Evolutionary conservation across 2,797 vertebrate species (phyloP), one percentile per base, ranked within the genome.

Genomic region (Liparis tanakae): DNA sequence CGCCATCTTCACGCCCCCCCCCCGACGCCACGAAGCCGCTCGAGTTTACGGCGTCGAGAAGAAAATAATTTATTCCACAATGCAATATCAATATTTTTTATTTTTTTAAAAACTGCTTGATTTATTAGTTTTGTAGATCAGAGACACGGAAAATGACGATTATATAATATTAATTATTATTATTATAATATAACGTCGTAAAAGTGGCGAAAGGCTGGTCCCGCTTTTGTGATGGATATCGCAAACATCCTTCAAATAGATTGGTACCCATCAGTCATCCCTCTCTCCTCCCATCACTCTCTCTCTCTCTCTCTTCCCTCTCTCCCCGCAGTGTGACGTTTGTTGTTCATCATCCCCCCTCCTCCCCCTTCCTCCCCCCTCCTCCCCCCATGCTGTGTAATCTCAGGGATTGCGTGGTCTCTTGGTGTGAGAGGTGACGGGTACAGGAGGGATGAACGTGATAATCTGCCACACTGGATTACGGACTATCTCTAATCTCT

Each of bases 381-480:
- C 10, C 39, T 84, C 82, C 70, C 79, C 72, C 71, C 85, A 83
- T 1, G 33, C 70, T 48, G 79, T 88, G 91, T 93, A 92, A 93
- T 92, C 92, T 91, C 57, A 69, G 85, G 87, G 89, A 92, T 93
- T 92, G 89, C 87, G 87, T 86, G 87, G 83, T 89, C 88, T 88
- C 89, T 92, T 77, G 87, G 87, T 91, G 90, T 86, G 90, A 92
- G 90, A 93, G 93, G 93, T 92, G 93, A 94, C 87, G 90, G 85
- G 77, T 91, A 88, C 86, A 88, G 86, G 89, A 70, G 90, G 90
- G 89, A 92, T 90, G 88, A 93, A 87, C 78, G 88, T 91, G 91
- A 92, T 93, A 94, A 94, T 94, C 92, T 92, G 85, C 87, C 87
- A 86, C 90, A 91, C 89, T 91, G 89, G 93, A 94, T 94, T 94